Percentiles rank a stretch among this genome's conserved stretches.
phyloP scores from a whole-genome alignment of 1,140 invertebrate genomes.

The Dendroctonus ponderosae region DNA sequence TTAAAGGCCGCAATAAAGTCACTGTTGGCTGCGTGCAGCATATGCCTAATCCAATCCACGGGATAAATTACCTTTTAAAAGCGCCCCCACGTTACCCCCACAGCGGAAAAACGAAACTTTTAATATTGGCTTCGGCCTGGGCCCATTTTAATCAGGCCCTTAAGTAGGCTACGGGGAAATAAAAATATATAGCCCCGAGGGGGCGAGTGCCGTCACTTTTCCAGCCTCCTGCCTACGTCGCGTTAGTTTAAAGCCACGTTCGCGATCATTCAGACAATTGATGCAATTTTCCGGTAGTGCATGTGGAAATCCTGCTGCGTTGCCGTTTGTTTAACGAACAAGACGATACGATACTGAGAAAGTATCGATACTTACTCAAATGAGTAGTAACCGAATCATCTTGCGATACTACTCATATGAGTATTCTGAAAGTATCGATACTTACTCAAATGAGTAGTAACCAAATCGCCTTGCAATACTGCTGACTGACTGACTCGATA shows the following conservation, averaged over 20 bases:
- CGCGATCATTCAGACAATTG: slow-evolving; percentile 50
- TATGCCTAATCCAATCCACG: slow-evolving; percentile 35
- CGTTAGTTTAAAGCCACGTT: slow-evolving; percentile 45
- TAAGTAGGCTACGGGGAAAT: slow-evolving; percentile 52
- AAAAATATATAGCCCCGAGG: slow-evolving; percentile 49
- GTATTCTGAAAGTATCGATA: no score
- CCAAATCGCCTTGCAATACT: no score
- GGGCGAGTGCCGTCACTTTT: slow-evolving; percentile 26
- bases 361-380: no score
- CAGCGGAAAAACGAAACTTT: slow-evolving; percentile 29
- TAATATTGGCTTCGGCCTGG: slow-evolving; percentile 49
- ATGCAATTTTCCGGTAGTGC: slow-evolving; percentile 45
- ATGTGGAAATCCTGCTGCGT: no score
- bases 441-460: no score
- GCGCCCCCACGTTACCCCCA: slow-evolving; percentile 11
- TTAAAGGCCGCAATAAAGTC: slow-evolving; percentile 30
- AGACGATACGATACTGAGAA: no score
- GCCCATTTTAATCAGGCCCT: slow-evolving; percentile 51
- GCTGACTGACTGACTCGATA: no score
- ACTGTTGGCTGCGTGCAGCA: slow-evolving; percentile 31
- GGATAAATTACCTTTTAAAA: slow-evolving; percentile 38
- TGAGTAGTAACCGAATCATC: no score
- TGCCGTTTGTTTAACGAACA: no score
- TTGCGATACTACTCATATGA: no score
- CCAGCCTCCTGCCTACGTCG: slow-evolving; percentile 17